Conservation (phyloP, 2,113 vertebrate genomes). For the Psittacula cyanocephala region DNA sequence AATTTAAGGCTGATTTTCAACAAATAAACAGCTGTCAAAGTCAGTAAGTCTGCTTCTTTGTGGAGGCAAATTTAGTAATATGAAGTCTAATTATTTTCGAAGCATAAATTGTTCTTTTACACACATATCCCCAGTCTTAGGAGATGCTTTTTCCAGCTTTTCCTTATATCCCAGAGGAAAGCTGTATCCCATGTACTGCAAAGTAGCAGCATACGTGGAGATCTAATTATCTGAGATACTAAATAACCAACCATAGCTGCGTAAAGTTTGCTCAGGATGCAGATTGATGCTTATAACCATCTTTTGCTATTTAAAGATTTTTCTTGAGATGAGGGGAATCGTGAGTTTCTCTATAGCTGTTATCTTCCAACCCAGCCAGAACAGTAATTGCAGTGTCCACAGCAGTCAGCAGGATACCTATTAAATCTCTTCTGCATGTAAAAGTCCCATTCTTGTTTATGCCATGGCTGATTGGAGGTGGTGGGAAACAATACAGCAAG, state of each 20-base stretch:
- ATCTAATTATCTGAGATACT: not conserved
- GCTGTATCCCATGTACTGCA: not conserved
- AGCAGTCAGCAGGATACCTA: not conserved
- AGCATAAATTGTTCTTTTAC: not conserved
- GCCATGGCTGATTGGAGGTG: not conserved
- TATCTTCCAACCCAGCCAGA: not conserved
- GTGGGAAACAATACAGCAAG: not conserved
- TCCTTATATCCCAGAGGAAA: not conserved
- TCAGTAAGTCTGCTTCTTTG: not conserved
- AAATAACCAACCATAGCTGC: not conserved
- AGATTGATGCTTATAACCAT: not conserved
- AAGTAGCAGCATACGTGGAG: not conserved
- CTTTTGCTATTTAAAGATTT: not conserved
- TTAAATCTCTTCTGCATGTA: not conserved
- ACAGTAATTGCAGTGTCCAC: not conserved
- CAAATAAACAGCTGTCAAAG: not conserved
- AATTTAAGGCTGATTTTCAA: not conserved
- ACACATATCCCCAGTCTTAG: not conserved
- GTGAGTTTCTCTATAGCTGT: not conserved
- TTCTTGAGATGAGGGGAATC: not conserved
- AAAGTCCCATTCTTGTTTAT: not conserved
- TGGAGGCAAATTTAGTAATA: not conserved
- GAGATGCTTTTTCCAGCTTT: not conserved
- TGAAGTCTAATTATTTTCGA: not conserved
- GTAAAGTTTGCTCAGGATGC: not conserved